These are phyloP conservation scores for Gymnoscopelus braueri DNA, from an alignment of 2,797 vertebrate genomes.

Conservation along the genomic window DNA sequence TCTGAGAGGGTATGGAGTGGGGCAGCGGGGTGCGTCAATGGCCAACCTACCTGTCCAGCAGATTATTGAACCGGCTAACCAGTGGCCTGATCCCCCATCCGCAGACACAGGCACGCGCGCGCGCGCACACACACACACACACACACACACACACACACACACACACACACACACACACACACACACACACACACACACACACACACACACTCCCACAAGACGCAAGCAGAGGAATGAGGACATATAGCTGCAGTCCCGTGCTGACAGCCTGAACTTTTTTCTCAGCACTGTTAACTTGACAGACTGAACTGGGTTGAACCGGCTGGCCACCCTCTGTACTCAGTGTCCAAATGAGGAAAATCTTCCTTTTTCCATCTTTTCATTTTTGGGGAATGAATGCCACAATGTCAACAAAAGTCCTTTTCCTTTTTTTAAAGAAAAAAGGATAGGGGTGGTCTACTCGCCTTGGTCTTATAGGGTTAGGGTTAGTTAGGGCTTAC, in stretches of 20 bases:
- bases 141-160: conserved; percentile 9
- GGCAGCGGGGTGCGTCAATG: conserved; percentile 74
- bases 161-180: conserved; percentile 14
- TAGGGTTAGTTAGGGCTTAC: no score
- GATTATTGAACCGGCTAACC: conserved; percentile 93
- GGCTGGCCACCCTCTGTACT: conserved; percentile 9
- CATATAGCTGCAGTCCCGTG: conserved; percentile 55
- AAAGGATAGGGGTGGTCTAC: no score
- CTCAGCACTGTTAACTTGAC: conserved; percentile 58
- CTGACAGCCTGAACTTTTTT: conserved; percentile 71
- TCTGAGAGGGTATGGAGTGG: conserved; percentile 80
- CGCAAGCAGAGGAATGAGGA: conserved; percentile 70
- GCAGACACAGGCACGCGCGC: conserved; percentile 78
- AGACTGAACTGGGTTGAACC: conserved; percentile 41
- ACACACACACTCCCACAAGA: conserved; percentile 60
- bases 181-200: conserved; percentile 53
- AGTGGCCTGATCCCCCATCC: conserved; percentile 82
- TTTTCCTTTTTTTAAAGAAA: background rate
- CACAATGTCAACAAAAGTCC: background rate
- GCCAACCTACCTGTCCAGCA: conserved; percentile 96
- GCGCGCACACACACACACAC: background rate
- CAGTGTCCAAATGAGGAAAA: conserved; percentile 36
- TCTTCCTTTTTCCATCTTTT: conserved; percentile 13
- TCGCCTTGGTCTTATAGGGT: no score
- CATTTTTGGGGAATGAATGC: conserved; percentile 11